Conservation (phyloP, 2,113 vertebrate genomes). For the Oncorhynchus clarkii region DNA sequence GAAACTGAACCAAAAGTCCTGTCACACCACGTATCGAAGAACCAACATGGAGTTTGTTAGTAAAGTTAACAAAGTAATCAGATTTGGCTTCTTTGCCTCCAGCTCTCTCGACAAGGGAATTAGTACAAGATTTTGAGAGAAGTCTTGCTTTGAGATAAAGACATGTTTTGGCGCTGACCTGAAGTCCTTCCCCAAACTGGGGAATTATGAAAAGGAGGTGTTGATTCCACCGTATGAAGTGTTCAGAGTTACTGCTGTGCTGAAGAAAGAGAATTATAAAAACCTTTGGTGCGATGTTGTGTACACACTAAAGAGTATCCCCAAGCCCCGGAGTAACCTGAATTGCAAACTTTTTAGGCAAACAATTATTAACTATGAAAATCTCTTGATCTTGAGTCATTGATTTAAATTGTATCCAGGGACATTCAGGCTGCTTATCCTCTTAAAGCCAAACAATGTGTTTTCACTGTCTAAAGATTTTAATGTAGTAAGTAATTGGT, state of each 20-base stretch:
- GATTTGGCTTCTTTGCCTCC: constrained; percentile 13
- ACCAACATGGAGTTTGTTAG: not conserved
- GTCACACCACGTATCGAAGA: not conserved
- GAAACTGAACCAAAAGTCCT: not conserved
- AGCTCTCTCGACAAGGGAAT: not conserved
- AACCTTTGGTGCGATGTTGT: not conserved
- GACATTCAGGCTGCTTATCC: not conserved
- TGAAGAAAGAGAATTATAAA: not conserved
- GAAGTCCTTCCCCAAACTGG: not conserved
- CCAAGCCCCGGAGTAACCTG: too few relatives aligned
- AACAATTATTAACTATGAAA: too few relatives aligned
- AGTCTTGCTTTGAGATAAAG: not conserved
- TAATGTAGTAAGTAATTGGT: too few relatives aligned
- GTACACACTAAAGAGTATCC: not conserved
- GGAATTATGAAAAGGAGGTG: not conserved
- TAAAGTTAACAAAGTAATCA: not conserved
- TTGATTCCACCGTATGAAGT: constrained; percentile 10
- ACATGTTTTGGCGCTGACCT: not conserved
- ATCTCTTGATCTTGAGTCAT: too few relatives aligned
- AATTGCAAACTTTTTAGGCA: too few relatives aligned
- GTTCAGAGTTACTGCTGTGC: not conserved
- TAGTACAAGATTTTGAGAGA: not conserved
- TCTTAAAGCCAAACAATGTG: too few relatives aligned
- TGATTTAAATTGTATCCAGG: too few relatives aligned
- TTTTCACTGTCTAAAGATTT: too few relatives aligned